These are phyloP conservation scores for Ophion obscuratus DNA, from an alignment of 2,888 invertebrate genomes.

Conservation along the genomic window DNA sequence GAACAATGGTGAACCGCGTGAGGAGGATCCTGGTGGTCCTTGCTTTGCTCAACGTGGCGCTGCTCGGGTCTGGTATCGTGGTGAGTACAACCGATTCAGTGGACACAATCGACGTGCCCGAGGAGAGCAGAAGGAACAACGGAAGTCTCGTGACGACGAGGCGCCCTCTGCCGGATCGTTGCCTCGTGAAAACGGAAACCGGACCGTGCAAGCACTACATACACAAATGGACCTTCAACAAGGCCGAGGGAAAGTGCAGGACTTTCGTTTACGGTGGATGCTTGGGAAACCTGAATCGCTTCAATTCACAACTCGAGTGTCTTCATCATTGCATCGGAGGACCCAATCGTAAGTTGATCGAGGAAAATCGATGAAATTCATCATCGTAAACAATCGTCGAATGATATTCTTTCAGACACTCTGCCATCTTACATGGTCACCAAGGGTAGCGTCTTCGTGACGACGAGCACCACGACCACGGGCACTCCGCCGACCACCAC, in stretches of 20 bases:
- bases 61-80: slow-evolving; percentile 63
- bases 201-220: slow-evolving; percentile 88
- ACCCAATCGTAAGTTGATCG: slow-evolving; percentile 80
- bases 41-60: slow-evolving; percentile 72
- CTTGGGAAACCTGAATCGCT: slow-evolving; percentile 89
- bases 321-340: slow-evolving; percentile 87
- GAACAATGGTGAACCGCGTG: slow-evolving; percentile 76
- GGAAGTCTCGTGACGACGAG: slow-evolving; percentile 70
- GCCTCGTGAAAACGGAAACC: slow-evolving; percentile 84
- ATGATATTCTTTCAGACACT: slow-evolving; percentile 81
- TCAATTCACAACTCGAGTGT: slow-evolving; percentile 89
- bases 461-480: slow-evolving; percentile 84
- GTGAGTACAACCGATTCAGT: slow-evolving; percentile 75
- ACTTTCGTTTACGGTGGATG: slow-evolving; percentile 90
- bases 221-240: slow-evolving; percentile 89
- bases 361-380: slow-evolving; percentile 6
- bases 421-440: slow-evolving; percentile 85
- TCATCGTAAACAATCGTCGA: not conserved
- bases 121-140: slow-evolving; percentile 68
- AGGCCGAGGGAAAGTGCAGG: slow-evolving; percentile 85
- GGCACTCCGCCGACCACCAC: slow-evolving; percentile 85
- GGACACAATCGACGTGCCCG: slow-evolving; percentile 70
- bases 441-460: slow-evolving; percentile 81
- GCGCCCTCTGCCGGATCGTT: slow-evolving; percentile 81
- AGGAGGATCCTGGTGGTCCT: slow-evolving; percentile 79